Percentiles rank a stretch among this genome's conserved stretches.
Evolutionary conservation across 2,113 vertebrate genomes (phyloP).

Genomic region (Tragulus kanchil): DNA sequence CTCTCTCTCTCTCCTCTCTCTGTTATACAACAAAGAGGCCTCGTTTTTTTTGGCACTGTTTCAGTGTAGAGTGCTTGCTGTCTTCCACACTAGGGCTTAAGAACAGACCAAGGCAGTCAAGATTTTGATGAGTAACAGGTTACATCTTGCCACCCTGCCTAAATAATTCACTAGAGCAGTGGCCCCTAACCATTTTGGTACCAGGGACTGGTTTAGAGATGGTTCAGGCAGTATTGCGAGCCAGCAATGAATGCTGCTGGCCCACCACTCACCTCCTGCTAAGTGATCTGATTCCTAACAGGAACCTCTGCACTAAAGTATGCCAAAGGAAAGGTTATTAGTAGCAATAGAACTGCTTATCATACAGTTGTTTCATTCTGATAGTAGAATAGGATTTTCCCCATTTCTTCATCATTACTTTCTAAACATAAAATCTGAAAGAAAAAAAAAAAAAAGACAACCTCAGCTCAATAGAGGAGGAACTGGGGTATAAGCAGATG

Average conservation of each 20-base stretch:
- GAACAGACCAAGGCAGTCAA: not conserved
- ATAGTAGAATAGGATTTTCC: too few species aligned
- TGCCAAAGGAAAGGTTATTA: not conserved
- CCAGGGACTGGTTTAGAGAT: not conserved
- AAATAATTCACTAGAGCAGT: not conserved
- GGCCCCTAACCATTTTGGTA: not conserved
- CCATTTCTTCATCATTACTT: not conserved
- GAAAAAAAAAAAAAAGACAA: not conserved
- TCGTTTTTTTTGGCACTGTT: not conserved
- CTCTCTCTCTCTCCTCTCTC: not conserved
- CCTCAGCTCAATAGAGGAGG: not conserved
- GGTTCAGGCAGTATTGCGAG: not conserved
- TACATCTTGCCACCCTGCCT: not conserved
- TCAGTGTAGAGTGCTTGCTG: not conserved
- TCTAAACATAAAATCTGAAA: not conserved
- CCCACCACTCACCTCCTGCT: not conserved
- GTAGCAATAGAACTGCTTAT: not conserved
- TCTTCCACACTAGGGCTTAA: not conserved
- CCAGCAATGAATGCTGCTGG: not conserved
- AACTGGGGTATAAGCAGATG: rapidly evolving
- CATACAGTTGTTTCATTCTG: not conserved
- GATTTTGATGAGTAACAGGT: not conserved
- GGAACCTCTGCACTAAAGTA: not conserved
- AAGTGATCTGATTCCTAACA: not conserved
- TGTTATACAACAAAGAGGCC: not conserved